Conservation (phyloP, 2,797 vertebrate genomes). For the Cynodonichthys magdalenae region DNA sequence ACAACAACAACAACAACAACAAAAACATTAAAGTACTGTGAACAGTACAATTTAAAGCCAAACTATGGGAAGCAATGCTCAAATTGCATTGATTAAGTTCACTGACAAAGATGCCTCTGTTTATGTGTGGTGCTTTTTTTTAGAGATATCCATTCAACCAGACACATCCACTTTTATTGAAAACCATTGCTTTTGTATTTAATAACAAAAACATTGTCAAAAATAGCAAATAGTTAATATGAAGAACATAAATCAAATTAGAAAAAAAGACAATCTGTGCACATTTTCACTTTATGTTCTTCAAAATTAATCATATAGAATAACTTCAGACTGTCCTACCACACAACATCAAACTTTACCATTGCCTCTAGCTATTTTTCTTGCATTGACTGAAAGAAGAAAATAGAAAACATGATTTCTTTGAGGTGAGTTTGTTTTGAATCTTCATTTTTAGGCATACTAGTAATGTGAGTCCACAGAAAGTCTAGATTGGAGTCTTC, state of each 20-base stretch:
- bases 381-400: conserved; percentile 5
- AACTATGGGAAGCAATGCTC: no score
- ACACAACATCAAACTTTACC: conserved; percentile 4
- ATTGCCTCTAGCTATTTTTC: conserved; percentile 14
- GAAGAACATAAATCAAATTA: no score
- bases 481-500: neutral
- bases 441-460: neutral
- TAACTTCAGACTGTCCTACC: conserved; percentile 6
- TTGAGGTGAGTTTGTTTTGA: conserved; percentile 16
- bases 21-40: no score
- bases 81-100: no score
- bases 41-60: no score
- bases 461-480: neutral
- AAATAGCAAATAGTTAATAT: neutral
- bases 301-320: neutral
- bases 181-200: neutral
- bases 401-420: conserved; percentile 15
- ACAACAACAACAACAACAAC: no score
- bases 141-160: no score
- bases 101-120: no score
- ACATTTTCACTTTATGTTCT: conserved; percentile 5
- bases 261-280: neutral
- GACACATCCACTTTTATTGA: no score
- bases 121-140: no score
- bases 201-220: neutral